Evolutionary conservation across 2,113 vertebrate species (phyloP).

Genomic region (Tragelaphus buxtoni): DNA sequence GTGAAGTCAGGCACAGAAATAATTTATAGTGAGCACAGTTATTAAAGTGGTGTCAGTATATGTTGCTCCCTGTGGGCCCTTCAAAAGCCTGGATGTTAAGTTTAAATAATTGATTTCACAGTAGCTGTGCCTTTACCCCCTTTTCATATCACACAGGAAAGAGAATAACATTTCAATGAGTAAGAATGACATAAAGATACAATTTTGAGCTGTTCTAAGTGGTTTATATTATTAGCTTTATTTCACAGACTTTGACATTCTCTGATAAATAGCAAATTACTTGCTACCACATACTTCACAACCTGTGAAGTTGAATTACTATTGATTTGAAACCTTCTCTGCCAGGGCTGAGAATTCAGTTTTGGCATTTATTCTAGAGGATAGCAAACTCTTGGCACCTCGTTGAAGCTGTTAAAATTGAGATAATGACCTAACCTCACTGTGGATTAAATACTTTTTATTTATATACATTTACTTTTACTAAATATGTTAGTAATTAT

Average conservation of each 20-base stretch:
- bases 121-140: not conserved
- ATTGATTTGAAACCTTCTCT: not conserved
- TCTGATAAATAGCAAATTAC: not conserved
- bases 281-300: not conserved
- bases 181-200: not conserved
- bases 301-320: not conserved
- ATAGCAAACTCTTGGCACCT: not conserved
- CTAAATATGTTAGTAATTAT: not conserved
- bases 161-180: constrained; percentile 1
- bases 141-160: not conserved
- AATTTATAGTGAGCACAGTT: constrained; percentile 40
- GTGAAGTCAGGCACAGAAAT: constrained; percentile 27
- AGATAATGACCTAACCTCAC: not conserved
- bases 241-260: not conserved
- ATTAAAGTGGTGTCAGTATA: constrained; percentile 37
- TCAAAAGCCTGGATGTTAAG: not conserved
- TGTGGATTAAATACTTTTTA: not conserved
- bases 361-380: not conserved
- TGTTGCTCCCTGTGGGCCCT: constrained; percentile 2
- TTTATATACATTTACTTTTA: not conserved
- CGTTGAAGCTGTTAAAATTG: not conserved
- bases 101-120: constrained; percentile 60
- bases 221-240: constrained; percentile 5
- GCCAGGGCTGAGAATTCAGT: not conserved
- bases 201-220: not conserved